Evolutionary conservation across 1,140 invertebrate genomes (phyloP), one percentile per base, ranked within the genome.

Genomic region (Drosophila dunni): DNA sequence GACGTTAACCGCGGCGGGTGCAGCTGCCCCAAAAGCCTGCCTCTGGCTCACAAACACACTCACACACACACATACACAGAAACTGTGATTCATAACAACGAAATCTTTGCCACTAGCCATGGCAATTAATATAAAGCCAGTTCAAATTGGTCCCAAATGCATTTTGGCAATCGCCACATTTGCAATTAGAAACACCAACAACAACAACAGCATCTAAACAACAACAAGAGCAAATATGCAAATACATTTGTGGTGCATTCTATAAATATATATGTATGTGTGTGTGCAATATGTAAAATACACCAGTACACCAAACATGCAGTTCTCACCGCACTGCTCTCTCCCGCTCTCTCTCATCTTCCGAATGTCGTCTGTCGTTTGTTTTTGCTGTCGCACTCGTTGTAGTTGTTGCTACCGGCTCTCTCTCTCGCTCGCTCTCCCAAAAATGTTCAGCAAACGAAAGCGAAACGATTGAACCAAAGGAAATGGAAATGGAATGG

Each of bases 261-360:
- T 83, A 83, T 84, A 83, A 83, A 83, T 83, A 82, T 79, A 65
- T 80, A 44, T 34, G 66, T 62, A 83, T 83, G 83, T 79, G 60
- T 80, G 38, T 34, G 66, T 62, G 57, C 40, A 83, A 79, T 77
- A 81, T 81, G 73, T 72, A 81, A 81, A 81, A 73, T 77, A 77
- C 67, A 58, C 61, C 65, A 57, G 57, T 57, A 57, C 54, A 38
- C 54, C 54, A 29, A 54, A 54, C 34, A 54, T 10, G 33, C 53
- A 7, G n/a, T 40, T 40, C 34, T 56, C 24, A 5, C 24, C 24
- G 6, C 24, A 29, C 24, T 29, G 24, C 24, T 29, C 24, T 29
- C 24, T 29, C 24, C 24, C 24, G 24, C 24, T 5, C 24, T 29
- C 24, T 29, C 34, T 56, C 53, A 10, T 38, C 46, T 74, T 56